Evolutionary conservation across 2,888 invertebrate genomes (phyloP).

Genomic region (Acleris laterana): DNA sequence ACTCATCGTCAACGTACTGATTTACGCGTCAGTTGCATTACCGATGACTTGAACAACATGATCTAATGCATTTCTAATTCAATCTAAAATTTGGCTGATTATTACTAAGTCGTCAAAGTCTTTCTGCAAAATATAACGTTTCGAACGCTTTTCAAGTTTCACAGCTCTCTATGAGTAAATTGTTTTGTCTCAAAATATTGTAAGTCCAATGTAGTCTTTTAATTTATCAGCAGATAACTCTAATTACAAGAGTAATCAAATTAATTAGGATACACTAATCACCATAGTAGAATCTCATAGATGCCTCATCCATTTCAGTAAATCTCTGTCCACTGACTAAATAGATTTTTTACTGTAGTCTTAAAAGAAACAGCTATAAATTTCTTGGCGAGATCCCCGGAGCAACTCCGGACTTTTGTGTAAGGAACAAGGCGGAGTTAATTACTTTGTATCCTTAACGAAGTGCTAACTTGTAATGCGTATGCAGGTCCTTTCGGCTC

Average conservation of each 20-base stretch:
- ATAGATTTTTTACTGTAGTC: slow-evolving; percentile 54
- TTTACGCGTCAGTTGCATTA: background rate
- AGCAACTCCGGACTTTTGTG: slow-evolving; percentile 51
- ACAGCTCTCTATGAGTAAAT: too few species aligned
- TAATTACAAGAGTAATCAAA: too few species aligned
- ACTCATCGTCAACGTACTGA: slow-evolving; percentile 41
- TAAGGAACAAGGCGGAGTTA: slow-evolving; percentile 65
- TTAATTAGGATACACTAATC: too few species aligned
- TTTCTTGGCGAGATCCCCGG: slow-evolving; percentile 50
- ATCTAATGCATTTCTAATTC: too few species aligned
- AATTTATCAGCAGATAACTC: too few species aligned
- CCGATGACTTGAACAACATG: too few species aligned
- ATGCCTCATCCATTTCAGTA: slow-evolving; percentile 22
- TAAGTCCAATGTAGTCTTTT: too few species aligned
- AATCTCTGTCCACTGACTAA: slow-evolving; percentile 52
- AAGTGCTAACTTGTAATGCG: slow-evolving; percentile 68
- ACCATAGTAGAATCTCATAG: background rate
- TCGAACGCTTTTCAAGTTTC: too few species aligned
- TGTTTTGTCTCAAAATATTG: too few species aligned
- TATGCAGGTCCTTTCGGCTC: slow-evolving; percentile 52
- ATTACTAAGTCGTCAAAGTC: too few species aligned
- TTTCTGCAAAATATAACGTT: too few species aligned
- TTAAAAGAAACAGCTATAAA: slow-evolving; percentile 64
- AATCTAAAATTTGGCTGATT: too few species aligned
- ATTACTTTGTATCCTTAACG: slow-evolving; percentile 74